Base-by-base conservation (phyloP, 2,797 vertebrate species). In the Platalea minor region DNA sequence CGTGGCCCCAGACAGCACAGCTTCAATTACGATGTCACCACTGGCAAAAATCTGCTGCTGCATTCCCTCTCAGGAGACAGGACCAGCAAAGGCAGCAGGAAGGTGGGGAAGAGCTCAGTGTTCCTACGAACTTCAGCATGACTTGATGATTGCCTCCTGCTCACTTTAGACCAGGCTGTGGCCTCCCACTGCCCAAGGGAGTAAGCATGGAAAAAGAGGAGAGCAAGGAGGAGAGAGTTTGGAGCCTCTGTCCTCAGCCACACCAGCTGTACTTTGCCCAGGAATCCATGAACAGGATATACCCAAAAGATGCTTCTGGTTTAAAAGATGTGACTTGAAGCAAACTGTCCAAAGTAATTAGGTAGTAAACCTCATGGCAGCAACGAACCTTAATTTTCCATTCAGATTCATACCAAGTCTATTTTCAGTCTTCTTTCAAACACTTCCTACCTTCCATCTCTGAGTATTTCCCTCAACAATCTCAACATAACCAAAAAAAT, bases 1-100 rank as follows among this genome's bases (percentile, higher is more conserved):
- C 4, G 1, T 14, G 33, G 63, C 18, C 54, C 37, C 35, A 76
- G 33, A 59, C 10, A 53, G 33, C 12, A 9, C n/a, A 39, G 64
- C 19, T 56, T 83, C 10, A 0, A 3, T 13, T 57, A n/a, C 0
- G 0, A 7, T 13, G 35, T 5, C 37, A 67, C 43, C 54, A 33
- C 15, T 18, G 19, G n/a, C 33, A 79, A 91, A 86, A 86, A 43
- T 31, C 39, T 80, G 16, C 68, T 61, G 46, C 63, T 68, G 31
- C 37, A 15, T 31, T 91, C 43, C 35, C 23, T 54, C 23, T 48
- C 20, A 9, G 14, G 1, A 68, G 24, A 3, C 13, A 73, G 33
- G 24, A 50, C 2, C 45, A 63, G 33, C 17, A 78, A 45, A 57
- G 31, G 51, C 75, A 68, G 63, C 11, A 45, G 56, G 45, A 59